A percentile compares a stretch with the other conserved stretches of the same genome.
Evolutionary conservation across 2,113 vertebrate genomes (phyloP).

Genomic region (Cebidichthys violaceus): DNA sequence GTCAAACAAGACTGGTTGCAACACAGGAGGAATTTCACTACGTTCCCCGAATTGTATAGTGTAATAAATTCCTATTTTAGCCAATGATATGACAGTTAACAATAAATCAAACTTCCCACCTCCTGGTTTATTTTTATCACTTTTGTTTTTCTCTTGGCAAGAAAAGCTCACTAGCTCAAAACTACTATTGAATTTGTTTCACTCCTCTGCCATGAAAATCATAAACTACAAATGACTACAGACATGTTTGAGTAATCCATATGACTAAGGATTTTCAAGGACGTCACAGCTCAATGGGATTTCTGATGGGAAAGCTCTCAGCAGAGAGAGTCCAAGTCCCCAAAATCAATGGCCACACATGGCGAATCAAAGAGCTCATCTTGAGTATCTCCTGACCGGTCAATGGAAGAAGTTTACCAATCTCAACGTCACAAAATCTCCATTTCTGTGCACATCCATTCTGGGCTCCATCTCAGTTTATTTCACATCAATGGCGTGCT

Average conservation of each 20-base stretch:
- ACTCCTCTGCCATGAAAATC: background rate
- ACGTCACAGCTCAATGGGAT: constrained; percentile 33
- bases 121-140: background rate
- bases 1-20: constrained; percentile 3
- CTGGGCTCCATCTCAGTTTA: background rate
- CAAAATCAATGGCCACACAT: constrained; percentile 55
- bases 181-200: background rate
- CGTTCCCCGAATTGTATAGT: background rate
- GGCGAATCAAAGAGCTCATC: constrained; percentile 28
- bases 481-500: background rate
- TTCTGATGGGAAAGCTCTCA: constrained; percentile 43
- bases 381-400: background rate
- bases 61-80: constrained; percentile 6
- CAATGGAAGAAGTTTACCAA: constrained; percentile 16
- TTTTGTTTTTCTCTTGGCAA: background rate
- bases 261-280: background rate
- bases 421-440: constrained; percentile 2
- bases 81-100: background rate
- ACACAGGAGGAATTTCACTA: constrained; percentile 9
- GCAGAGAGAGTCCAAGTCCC: constrained; percentile 1
- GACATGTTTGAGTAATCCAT: background rate
- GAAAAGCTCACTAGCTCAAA: background rate
- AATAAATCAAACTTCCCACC: background rate
- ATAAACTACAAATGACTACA: background rate
- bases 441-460: background rate